Conservation (phyloP, 2,113 vertebrate species). For the Peromyscus leucopus region DNA sequence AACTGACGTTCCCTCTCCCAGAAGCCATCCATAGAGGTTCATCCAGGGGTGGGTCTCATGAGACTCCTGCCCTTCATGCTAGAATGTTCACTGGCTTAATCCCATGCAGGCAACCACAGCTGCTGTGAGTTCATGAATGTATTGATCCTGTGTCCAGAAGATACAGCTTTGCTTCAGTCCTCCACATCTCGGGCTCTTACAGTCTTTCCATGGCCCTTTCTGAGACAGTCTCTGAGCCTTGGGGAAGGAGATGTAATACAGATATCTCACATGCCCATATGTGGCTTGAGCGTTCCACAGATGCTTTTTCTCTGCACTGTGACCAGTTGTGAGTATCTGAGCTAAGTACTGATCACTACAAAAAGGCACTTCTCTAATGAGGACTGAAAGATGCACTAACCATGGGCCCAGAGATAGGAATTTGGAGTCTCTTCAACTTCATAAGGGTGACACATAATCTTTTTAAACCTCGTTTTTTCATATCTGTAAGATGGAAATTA, state of each 20-base stretch:
- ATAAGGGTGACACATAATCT: not conserved
- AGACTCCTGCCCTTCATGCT: not conserved
- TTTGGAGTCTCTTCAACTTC: not conserved
- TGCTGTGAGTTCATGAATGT: not conserved
- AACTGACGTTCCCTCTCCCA: not conserved
- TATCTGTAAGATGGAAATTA: not conserved
- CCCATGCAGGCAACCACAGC: not conserved
- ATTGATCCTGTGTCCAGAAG: not conserved
- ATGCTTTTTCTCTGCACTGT: not conserved
- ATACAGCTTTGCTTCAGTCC: not conserved
- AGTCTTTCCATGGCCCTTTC: not conserved
- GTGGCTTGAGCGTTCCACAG: not conserved
- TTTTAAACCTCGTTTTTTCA: slow-evolving; percentile 15
- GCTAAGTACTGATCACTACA: not conserved
- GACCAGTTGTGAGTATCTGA: not conserved
- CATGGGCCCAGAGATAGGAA: not conserved
- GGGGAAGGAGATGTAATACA: not conserved
- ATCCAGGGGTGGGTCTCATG: not conserved
- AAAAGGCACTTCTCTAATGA: not conserved
- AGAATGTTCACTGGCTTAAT: not conserved
- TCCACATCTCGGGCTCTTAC: not conserved
- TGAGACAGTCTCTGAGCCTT: not conserved
- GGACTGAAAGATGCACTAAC: not conserved
- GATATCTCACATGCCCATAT: not conserved
- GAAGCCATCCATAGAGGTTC: not conserved